Base-by-base conservation (phyloP, 2,888 invertebrate genomes). In the Tinea semifulvella region DNA sequence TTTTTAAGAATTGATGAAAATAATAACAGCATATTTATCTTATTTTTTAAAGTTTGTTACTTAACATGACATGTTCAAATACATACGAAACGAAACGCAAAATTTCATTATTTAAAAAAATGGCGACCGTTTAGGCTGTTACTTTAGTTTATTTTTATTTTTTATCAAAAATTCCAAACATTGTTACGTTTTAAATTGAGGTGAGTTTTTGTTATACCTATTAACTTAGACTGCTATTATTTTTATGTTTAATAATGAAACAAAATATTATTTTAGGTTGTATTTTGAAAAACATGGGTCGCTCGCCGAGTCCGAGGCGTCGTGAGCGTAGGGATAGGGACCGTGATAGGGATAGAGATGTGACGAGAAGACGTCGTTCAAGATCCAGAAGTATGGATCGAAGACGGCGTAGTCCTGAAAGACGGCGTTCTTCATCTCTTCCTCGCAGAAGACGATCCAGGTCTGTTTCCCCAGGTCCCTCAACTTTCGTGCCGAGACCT, bases 351-450 rank as follows among this genome's bases (percentile, higher is more conserved):
- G 75, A 75, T 43, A 63, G 77, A 49, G 74, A 75, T 51, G 68
- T 80, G 45, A 63, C 75, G 50, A 63, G 74, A 14, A 65, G 79
- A 52, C 64, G 77, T 31, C 60, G 80, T 49, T 74, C 79, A 42
- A 68, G 80, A 11, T 79, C 80, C 14, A 65, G 79, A 48, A 76
- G 76, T 46, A 53, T 74, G 8, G 80, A 77, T 48, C 63, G 79
- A 18, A 26, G 45, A 3, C 61, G 79, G 46, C 67, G 76, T 35
- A 66, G 74, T 3, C 71, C 87, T 0, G 87, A 72, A 17, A 61
- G 75, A 51, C 49, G 65, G 2, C 51, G 62, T 3, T 58, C 62
- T 1, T 60, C 62, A 0, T 62, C 68, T 3, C 62, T 64, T 0
- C 48, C 60, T 2, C 53, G 76, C 39, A 38, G 48, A 40, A 61